Evolutionary conservation across 2,113 vertebrate species (phyloP).

Genomic region (Grantiella picta): DNA sequence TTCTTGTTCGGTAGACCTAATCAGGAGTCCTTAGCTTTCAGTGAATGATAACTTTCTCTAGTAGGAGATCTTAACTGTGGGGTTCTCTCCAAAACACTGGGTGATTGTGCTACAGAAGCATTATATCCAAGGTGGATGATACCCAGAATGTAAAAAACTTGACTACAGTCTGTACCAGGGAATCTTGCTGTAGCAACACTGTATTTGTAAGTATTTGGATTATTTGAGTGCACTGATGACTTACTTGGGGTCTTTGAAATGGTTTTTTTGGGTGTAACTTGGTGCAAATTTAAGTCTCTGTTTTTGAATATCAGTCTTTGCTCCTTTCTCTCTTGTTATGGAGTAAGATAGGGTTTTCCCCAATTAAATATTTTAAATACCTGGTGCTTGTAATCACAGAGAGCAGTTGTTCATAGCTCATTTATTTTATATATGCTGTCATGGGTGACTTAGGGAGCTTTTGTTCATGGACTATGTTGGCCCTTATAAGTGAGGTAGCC

Average conservation of each 20-base stretch:
- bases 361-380: conserved; percentile 19
- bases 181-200: not conserved
- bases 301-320: not conserved
- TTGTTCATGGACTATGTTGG: not conserved
- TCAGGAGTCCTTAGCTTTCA: not conserved
- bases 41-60: not conserved
- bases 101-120: not conserved
- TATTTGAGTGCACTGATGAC: not conserved
- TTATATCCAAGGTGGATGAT: not conserved
- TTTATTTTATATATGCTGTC: conserved; percentile 47
- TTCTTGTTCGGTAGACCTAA: not conserved
- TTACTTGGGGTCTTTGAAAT: not conserved
- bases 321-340: not conserved
- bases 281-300: not conserved
- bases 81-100: not conserved
- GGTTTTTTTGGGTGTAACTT: not conserved
- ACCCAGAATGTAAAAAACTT: not conserved
- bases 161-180: not conserved
- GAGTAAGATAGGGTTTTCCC: not conserved
- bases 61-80: not conserved
- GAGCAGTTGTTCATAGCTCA: conserved; percentile 19
- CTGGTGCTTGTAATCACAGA: not conserved
- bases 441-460: conserved; percentile 1
- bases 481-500: not conserved
- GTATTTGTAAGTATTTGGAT: not conserved